Evolutionary conservation across 1,140 invertebrate genomes (phyloP), one percentile per base, ranked within the genome.

Genomic region (Macrobrachium nipponense): DNA sequence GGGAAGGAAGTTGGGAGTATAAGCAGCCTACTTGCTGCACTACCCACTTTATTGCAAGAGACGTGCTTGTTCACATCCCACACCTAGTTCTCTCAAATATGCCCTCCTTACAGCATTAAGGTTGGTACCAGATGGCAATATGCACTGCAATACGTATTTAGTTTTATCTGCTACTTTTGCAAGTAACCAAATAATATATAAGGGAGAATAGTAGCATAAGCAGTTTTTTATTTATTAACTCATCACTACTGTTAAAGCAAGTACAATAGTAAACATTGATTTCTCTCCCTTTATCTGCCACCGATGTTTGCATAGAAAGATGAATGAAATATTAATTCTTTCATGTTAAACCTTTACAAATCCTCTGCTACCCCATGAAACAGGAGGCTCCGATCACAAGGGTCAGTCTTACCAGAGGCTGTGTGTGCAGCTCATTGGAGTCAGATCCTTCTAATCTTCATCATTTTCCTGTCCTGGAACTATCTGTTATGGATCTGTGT

Each of bases 371-470:
- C 14, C 27, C 61, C 51, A 10, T 27, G 51, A 12, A 61, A 36
- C 68, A 86, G 84, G 59, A 77, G 59, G n/a, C 70, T 86, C 20
- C 68, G 78, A 36, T 73, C 68, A n/a, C 77, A 86, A 68, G 84
- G 84, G 36, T 59, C 43, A 7, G 62, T 7, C 15, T 66, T 75
- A 8, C 84, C 84, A 10, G 17, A 23, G 7, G 84, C 84, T 73
- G 84, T 86, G 78, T 86, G 84, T 64, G 84, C 84, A 20, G 84
- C 77, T 18, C 84, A 86, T 59, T 86, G 68, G 84, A 80, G 60
- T n/a, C 78, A 5, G 75, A 59, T 20, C n/a, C 72, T 61, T 59
- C 20, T 23, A 64, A 79, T 17, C 66, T 43, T n/a, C 27, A 61
- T 20, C 76, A 79, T 2, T 86, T 64, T 23, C 83, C 83, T n/a